Evolutionary conservation across 2,797 vertebrate genomes (phyloP), one percentile per base, ranked within the genome.

Genomic region (Microchirus variegatus): DNA sequence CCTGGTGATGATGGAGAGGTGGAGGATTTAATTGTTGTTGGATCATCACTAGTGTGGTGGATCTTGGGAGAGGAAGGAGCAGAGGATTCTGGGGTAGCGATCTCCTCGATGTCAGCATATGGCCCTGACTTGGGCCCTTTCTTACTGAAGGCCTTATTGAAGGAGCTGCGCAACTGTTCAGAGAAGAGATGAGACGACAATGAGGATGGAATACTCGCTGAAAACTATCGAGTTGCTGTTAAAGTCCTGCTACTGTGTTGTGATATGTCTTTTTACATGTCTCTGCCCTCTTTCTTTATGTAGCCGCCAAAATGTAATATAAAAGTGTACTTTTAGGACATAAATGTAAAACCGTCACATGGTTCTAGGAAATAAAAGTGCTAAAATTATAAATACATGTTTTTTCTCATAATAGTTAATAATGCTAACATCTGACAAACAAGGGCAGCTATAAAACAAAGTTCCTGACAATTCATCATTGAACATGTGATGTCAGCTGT

Each of bases 111-210:
- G 82, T 99, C 98, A 0, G 97, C 97, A 62, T 99, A 99, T 0
- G 97, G 95, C 0, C 94, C 95, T 0, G 94, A 90, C 86, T 99
- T 99, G 48, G 95, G 90, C 4, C 96, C 96, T 78, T 99, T 99
- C 89, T 99, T 99, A 86, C 94, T 99, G 86, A 99, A 99, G 55
- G 98, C 98, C 83, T 98, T 98, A 90, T 99, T 99, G 91, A 99
- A 99, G 75, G 98, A 99, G 83, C 97, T 99, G 61, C 98, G 95
- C n/a, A 99, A 87, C 98, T 99, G 78, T 14, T 73, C 5, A 56
- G 16, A 42, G 11, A 67, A 17, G 26, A 53, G 45, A 73, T 15
- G n/a, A 67, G 19, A 38, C 10, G 3, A n/a, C 59, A 17, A 57
- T 22, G 3, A 74, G 5, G 26, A 3, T 68, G 4, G 26, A 22